phyloP scores from a whole-genome alignment of 1,140 invertebrate genomes.

The Drosophila orena region DNA sequence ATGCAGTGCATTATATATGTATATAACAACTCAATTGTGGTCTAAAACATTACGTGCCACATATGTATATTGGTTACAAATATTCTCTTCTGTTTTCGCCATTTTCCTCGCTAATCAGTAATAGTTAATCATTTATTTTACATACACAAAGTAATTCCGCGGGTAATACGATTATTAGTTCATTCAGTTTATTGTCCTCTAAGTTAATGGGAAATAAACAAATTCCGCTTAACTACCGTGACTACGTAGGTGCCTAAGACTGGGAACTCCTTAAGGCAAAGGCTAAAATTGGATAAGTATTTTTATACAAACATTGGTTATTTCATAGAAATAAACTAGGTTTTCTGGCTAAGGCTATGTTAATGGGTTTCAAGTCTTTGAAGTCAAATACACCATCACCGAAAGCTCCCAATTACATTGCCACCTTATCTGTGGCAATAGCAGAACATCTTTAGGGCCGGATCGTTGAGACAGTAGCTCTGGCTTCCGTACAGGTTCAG shows the following conservation, averaged over 20 bases:
- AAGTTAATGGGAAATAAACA: constrained; percentile 32
- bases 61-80: neutral
- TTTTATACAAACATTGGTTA: constrained; percentile 45
- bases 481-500: constrained; percentile 93
- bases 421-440: constrained; percentile 86
- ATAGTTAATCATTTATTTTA: constrained; percentile 18
- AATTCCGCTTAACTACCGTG: constrained; percentile 22
- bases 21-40: neutral
- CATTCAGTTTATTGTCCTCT: constrained; percentile 31
- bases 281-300: constrained; percentile 32
- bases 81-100: constrained; percentile 5
- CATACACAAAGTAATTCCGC: constrained; percentile 12
- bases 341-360: constrained; percentile 42
- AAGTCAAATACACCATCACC: constrained; percentile 2
- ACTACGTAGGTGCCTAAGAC: constrained; percentile 20
- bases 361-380: constrained; percentile 49
- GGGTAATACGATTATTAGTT: constrained; percentile 22
- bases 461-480: constrained; percentile 91
- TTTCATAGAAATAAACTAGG: constrained; percentile 55
- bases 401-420: neutral
- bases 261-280: constrained; percentile 27
- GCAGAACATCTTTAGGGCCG: constrained; percentile 91
- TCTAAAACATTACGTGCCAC: neutral
- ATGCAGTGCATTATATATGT: neutral
- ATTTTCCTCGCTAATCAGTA: neutral